Percentiles rank a stretch among this genome's conserved stretches.
Conservation (phyloP, 2,797 vertebrate genomes). For the Borostomias antarcticus region DNA sequence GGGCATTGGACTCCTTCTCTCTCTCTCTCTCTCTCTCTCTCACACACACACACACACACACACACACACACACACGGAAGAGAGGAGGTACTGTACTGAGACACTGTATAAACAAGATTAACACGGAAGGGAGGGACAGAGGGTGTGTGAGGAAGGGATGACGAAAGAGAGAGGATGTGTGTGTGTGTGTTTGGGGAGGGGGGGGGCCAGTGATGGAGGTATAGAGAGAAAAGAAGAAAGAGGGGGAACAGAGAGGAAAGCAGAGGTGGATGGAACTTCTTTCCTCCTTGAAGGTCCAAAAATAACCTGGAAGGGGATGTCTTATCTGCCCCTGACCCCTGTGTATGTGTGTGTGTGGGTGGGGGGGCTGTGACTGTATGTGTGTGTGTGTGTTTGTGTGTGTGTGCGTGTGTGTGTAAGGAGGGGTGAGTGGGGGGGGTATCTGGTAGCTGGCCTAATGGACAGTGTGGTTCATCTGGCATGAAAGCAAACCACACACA, state of each 20-base stretch:
- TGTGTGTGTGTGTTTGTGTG: slow-evolving; percentile 5
- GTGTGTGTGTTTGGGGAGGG: too few species aligned
- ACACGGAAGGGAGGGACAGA: slow-evolving; percentile 14
- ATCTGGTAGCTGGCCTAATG: too few species aligned
- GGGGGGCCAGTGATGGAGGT: not conserved
- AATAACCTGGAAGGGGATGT: slow-evolving; percentile 44
- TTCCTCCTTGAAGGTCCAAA: slow-evolving; percentile 26
- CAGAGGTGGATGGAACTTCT: not conserved
- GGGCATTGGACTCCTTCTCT: too few species aligned
- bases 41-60: slow-evolving; percentile 39
- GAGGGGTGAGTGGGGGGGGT: too few species aligned
- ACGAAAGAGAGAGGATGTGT: too few species aligned
- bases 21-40: too few species aligned
- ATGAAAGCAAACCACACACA: too few species aligned
- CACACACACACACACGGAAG: slow-evolving; percentile 9
- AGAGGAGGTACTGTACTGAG: slow-evolving; percentile 40
- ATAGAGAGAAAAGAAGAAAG: not conserved
- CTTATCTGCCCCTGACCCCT: slow-evolving; percentile 41
- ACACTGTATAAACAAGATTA: slow-evolving; percentile 60
- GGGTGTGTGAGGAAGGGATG: not conserved
- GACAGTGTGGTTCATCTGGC: too few species aligned
- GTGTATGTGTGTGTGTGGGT: not conserved
- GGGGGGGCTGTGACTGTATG: not conserved
- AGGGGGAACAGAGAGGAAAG: not conserved
- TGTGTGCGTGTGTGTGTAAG: not conserved